Percentiles rank a stretch among this genome's conserved stretches.
phyloP scores from a whole-genome alignment of 1,140 invertebrate genomes.

The Micrasema minimum region DNA sequence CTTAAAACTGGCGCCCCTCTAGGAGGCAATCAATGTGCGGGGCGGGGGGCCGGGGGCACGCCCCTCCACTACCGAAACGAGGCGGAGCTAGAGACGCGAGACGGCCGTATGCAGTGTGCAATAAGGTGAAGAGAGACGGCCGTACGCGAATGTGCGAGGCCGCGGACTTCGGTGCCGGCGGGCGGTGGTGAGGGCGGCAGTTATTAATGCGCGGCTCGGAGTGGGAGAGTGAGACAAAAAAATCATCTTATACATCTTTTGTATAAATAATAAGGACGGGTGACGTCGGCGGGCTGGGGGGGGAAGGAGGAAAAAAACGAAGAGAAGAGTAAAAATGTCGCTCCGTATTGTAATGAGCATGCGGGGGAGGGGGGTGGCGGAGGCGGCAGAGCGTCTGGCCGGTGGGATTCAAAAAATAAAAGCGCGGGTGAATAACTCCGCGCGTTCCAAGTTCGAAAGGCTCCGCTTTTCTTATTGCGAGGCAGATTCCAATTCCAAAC shows the following conservation, averaged over 20 bases:
- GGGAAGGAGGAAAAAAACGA: conserved; percentile 11
- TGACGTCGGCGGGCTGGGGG: conserved; percentile 16
- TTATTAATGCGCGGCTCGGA: conserved; percentile 50
- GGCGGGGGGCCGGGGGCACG: conserved; percentile 39
- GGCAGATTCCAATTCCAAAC: neutral
- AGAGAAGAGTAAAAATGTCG: conserved; percentile 48
- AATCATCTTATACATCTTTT: conserved; percentile 54
- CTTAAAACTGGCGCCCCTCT: conserved; percentile 44
- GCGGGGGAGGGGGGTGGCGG: conserved; percentile 9
- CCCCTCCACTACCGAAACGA: conserved; percentile 33
- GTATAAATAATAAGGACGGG: conserved; percentile 53
- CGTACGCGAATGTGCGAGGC: conserved; percentile 24
- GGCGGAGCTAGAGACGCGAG: conserved; percentile 29
- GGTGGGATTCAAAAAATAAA: conserved; percentile 42
- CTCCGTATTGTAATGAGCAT: conserved; percentile 52
- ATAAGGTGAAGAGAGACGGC: neutral
- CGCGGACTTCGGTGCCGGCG: conserved; percentile 12
- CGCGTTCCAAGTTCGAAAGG: conserved; percentile 15
- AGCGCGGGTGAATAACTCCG: conserved; percentile 39
- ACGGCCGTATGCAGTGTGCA: conserved; percentile 15
- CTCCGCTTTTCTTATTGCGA: neutral
- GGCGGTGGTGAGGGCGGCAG: conserved; percentile 40
- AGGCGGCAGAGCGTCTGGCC: conserved; percentile 52
- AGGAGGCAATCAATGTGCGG: conserved; percentile 40
- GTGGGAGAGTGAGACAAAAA: conserved; percentile 54